Base-by-base conservation (phyloP, 2,888 invertebrate genomes). In the Antitype chi region DNA sequence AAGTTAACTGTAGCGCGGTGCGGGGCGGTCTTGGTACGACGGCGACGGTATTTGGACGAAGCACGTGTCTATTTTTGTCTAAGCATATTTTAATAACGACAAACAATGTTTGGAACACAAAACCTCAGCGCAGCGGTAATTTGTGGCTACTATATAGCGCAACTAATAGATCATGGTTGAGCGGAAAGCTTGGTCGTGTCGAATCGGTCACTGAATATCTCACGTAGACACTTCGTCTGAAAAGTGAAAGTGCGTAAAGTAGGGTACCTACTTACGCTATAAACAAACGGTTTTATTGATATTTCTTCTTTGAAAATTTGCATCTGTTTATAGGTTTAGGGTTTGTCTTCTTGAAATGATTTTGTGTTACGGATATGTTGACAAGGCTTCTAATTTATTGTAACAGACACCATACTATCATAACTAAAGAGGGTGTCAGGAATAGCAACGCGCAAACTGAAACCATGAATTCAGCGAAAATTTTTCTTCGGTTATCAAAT, bases 21-120 rank as follows among this genome's bases (percentile, higher is more conserved):
- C 32, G 52, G 11, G 9, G 13, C 20, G 52, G 15, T 7, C 3
- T 8, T 20, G 7, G 9, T 15, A 17, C 15, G 9, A 9, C 49
- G 62, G 47, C 15, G 9, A 9, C 49, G 62, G 47, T 28, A 9
- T 53, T 47, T 13, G 62, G 70, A 49, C 80, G 72, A 28, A 55
- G 17, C 47, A 53, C 52, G 52, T n/a, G 76, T 63, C 71, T 81
- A 81, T 83, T 81, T 81, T 17, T 49, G 63, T 70, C 62, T 55
- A 43, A 53, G 60, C 59, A 66, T 80, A 80, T 80, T 75, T 69
- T 66, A 66, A 70, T 55, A 69, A 72, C 53, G 25, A 55, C 66
- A 53, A 55, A 20, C 62, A 62, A 68, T 25, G 57, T 70, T 84
- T 13, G 82, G 67, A 75, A 75, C 82, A 75, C 82, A 70, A 80